Conservation (phyloP, 1,140 invertebrate species). For the Ips typographus region DNA sequence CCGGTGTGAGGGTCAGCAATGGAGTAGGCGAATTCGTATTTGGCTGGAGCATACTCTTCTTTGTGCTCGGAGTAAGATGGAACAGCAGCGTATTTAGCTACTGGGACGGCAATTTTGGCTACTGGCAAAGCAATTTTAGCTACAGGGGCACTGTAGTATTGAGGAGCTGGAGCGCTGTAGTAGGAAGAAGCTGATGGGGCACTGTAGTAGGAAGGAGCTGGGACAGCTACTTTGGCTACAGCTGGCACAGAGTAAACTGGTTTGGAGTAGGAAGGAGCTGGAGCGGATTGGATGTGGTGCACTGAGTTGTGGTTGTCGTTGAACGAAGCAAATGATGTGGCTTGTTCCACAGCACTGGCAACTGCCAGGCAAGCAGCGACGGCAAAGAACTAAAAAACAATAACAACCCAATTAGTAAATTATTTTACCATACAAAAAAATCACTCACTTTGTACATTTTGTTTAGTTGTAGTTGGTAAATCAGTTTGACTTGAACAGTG, state of each 20-base stretch:
- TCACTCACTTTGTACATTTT: constrained; percentile 20
- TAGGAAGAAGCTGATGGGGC: background rate
- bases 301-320: constrained; percentile 43
- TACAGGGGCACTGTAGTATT: constrained; percentile 32
- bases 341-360: constrained; percentile 51
- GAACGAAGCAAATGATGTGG: constrained; percentile 29
- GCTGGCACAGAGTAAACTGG: constrained; percentile 42
- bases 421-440: constrained; percentile 15
- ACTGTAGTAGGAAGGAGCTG: constrained; percentile 2
- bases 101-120: constrained; percentile 24
- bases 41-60: constrained; percentile 46
- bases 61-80: constrained; percentile 50
- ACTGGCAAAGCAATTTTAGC: background rate
- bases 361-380: constrained; percentile 53
- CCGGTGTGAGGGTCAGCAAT: constrained; percentile 59
- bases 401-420: constrained; percentile 14
- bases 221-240: constrained; percentile 35
- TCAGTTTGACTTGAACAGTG: constrained; percentile 10
- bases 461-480: background rate
- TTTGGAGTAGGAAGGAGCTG: constrained; percentile 15
- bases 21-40: constrained; percentile 58
- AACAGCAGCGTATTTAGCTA: constrained; percentile 7
- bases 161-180: constrained; percentile 13
- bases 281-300: constrained; percentile 51
- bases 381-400: constrained; percentile 51